These are phyloP conservation scores for Indicator indicator DNA, from an alignment of 2,113 vertebrate species.

Conservation along the genomic window DNA sequence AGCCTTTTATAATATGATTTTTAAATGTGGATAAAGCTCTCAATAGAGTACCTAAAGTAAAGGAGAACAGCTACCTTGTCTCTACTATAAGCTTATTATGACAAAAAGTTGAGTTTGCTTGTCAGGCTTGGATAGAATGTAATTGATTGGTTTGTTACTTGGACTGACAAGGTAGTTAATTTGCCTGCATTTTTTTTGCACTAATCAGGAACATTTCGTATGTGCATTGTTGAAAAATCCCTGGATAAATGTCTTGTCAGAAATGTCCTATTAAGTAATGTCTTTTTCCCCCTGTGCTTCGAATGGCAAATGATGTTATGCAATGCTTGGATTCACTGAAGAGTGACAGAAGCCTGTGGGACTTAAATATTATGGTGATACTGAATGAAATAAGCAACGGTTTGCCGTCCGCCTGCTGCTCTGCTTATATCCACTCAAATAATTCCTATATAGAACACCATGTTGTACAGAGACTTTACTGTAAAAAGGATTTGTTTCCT, in stretches of 20 bases:
- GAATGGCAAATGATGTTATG: constrained; percentile 73
- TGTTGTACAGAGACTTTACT: constrained; percentile 53
- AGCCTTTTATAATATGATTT: constrained; percentile 82
- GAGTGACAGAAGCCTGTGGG: constrained; percentile 75
- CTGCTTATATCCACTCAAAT: constrained; percentile 35
- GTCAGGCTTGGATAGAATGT: constrained; percentile 79
- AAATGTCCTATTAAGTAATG: constrained; percentile 80
- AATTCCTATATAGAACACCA: constrained; percentile 48
- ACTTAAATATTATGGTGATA: constrained; percentile 67
- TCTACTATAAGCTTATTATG: constrained; percentile 74
- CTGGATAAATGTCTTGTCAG: constrained; percentile 76
- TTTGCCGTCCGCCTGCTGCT: constrained; percentile 53
- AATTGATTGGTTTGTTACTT: constrained; percentile 79
- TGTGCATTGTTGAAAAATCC: constrained; percentile 76
- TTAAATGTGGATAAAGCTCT: constrained; percentile 80
- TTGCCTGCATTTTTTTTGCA: constrained; percentile 73
- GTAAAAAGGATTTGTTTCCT: constrained; percentile 64
- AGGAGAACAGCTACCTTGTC: constrained; percentile 80
- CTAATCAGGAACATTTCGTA: constrained; percentile 77
- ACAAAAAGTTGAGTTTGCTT: constrained; percentile 74
- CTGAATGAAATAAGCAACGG: constrained; percentile 51
- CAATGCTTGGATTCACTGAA: constrained; percentile 78
- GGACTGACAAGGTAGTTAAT: constrained; percentile 80
- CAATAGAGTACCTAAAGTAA: constrained; percentile 79
- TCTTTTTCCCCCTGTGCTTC: constrained; percentile 75